A percentile compares a stretch with the other conserved stretches of the same genome.
These are phyloP conservation scores for Xiphydria camelus DNA, from an alignment of 2,888 invertebrate species.

Conservation along the genomic window DNA sequence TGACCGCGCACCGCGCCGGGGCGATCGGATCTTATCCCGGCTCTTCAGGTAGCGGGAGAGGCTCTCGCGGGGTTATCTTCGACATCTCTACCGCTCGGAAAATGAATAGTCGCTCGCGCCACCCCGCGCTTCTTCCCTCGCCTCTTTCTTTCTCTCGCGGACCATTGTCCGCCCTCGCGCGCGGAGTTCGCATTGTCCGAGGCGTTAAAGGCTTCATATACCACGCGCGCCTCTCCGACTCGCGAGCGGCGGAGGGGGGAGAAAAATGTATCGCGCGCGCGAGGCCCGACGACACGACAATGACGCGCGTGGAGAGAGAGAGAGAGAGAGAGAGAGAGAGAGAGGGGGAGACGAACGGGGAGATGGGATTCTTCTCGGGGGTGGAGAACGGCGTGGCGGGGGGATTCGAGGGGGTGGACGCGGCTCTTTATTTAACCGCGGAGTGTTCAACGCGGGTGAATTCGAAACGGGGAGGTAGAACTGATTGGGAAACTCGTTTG, in stretches of 20 bases:
- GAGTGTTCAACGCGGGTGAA: too few species aligned
- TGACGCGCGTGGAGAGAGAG: too few species aligned
- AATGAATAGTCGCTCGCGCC: constrained; percentile 41
- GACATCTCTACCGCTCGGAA: constrained; percentile 35
- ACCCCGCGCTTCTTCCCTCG: constrained; percentile 6
- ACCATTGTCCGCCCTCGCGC: constrained; percentile 17
- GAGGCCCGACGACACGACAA: too few species aligned
- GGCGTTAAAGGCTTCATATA: constrained; percentile 51
- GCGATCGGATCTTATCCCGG: constrained; percentile 18
- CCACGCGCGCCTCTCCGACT: too few species aligned
- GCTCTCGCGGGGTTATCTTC: constrained; percentile 38
- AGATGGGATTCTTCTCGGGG: too few species aligned
- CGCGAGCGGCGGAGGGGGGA: too few species aligned
- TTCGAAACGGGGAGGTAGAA: too few species aligned
- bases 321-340: neutral
- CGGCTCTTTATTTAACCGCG: too few species aligned
- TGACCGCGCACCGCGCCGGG: constrained; percentile 3
- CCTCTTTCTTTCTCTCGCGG: constrained; percentile 1
- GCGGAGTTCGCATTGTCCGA: constrained; percentile 41
- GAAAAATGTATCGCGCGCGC: too few species aligned
- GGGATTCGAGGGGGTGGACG: too few species aligned
- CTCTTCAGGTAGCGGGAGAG: constrained; percentile 18
- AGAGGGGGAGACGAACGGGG: constrained; percentile 23
- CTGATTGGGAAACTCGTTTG: too few species aligned
- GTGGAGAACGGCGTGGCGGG: too few species aligned